Base-by-base conservation (phyloP, 2,797 vertebrate species). In the Pantherophis vulpinus region DNA sequence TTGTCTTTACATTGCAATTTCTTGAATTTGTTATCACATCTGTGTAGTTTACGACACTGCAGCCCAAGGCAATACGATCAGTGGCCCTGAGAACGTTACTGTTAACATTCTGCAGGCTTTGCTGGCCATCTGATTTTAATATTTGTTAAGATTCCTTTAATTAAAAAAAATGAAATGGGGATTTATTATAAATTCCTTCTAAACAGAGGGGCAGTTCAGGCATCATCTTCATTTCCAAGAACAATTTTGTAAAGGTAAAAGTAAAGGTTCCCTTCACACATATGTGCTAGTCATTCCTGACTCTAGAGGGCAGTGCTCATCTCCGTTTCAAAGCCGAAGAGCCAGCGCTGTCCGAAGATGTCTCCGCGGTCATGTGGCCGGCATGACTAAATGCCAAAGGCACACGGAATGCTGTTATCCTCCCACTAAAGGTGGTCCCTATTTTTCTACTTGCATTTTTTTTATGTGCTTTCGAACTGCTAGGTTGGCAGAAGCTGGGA, bases 311-410 rank as follows among this genome's bases (percentile, higher is more conserved):
- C 42, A 42, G 47, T 51, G 47, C 47, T 51, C 47, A 51, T 51
- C 47, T 51, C 47, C 1, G 1, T 51, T 51, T 51, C 6, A 51
- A 51, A 51, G 47, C 47, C 47, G 47, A 51, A 51, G 7, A 51
- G 47, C 6, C 7, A 51, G 47, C 47, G 1, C 47, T 51, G 47
- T 51, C 47, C 0, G 6, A 51, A 51, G 47, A 51, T 0, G 0
- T 51, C 47, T 51, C 47, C 1, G 47, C 1, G 47, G 47, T 51
- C 47, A 51, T 51, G 47, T 51, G 47, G 7, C 47, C 6, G 1
- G 47, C 47, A 51, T 51, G 47, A 51, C 47, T 51, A 51, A 51
- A 51, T 51, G 47, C 1, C 1, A 51, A 51, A 51, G 47, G 7
- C 1, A 1, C 47, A 51, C 1, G 6, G 7, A 51, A 51, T 8